Conservation (phyloP, 2,113 vertebrate species). For the Camelus bactrianus region DNA sequence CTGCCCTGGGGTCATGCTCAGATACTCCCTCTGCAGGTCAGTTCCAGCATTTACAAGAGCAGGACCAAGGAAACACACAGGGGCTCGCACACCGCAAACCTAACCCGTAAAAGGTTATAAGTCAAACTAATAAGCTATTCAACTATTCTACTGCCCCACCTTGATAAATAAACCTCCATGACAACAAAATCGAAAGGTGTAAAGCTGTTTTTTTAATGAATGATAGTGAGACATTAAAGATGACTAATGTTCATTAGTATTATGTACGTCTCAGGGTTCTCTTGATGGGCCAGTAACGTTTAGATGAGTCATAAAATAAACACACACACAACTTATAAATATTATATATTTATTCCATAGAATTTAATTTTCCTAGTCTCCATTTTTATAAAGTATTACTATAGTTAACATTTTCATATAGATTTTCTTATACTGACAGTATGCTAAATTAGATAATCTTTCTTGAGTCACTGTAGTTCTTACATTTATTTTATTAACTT, state of each 20-base stretch:
- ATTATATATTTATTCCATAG: background rate
- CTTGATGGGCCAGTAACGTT: background rate
- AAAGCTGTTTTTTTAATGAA: background rate
- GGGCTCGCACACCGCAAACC: background rate
- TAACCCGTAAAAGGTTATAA: background rate
- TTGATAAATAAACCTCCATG: background rate
- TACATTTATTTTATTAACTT: slow-evolving; percentile 10
- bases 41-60: background rate
- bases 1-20: background rate
- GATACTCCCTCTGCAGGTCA: background rate
- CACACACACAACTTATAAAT: background rate
- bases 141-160: background rate
- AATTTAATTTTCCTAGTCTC: slow-evolving; percentile 20
- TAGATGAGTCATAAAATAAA: slow-evolving; percentile 42
- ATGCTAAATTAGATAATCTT: slow-evolving; percentile 40
- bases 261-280: background rate
- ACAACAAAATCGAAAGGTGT: background rate
- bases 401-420: slow-evolving; percentile 13
- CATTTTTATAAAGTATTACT: background rate
- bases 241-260: background rate
- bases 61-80: background rate
- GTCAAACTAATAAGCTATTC: background rate
- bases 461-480: background rate
- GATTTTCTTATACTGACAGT: slow-evolving; percentile 42
- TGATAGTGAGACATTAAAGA: background rate